Evolutionary conservation across 2,797 vertebrate species (phyloP), one percentile per base, ranked within the genome.

Genomic region (Neomorphus geoffroyi): DNA sequence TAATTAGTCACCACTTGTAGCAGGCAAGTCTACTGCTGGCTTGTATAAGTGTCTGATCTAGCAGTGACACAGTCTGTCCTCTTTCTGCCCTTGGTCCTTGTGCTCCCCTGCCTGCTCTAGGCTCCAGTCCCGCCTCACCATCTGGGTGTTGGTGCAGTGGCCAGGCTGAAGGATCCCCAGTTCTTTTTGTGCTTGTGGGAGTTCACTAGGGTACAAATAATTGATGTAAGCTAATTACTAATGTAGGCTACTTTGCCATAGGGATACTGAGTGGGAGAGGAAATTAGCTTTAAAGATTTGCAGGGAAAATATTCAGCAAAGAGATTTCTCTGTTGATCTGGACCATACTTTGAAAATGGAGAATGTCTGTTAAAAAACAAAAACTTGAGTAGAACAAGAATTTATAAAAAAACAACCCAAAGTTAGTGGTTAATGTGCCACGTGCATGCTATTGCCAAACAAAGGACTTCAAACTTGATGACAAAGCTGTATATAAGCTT

Each of bases 391-490:
- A 62, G 32, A 90, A 30, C 16, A 54, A 67, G 50, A 78, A 81
- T 46, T 32, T 18, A 53, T 18, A 32, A 23, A 71, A 78, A 74
- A 67, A n/a, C 61, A 12, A 12, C 11, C 17, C 16, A 7, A 13
- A 51, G n/a, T 89, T 48, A 51, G 87, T 72, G 67, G 26, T 94
- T 88, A 23, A 45, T 73, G 70, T 84, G 73, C 71, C 78, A 28
- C 51, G 28, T 90, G 92, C 75, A 18, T 30, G 0, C 48, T 50
- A 3, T 79, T 91, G 91, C 89, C 80, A 79, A 91, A 83, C 45
- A 69, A 88, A 96, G 87, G 92, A 72, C 85, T 61, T 81, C 6
- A 2, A 22, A 93, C 60, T 90, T 97, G 94, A 96, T 97, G 92
- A 96, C 96, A 93, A 91, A 96, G 94, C 92, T 91, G 62, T 77